phyloP scores from a whole-genome alignment of 2,888 invertebrate species.

The Ephialtes manifestator region DNA sequence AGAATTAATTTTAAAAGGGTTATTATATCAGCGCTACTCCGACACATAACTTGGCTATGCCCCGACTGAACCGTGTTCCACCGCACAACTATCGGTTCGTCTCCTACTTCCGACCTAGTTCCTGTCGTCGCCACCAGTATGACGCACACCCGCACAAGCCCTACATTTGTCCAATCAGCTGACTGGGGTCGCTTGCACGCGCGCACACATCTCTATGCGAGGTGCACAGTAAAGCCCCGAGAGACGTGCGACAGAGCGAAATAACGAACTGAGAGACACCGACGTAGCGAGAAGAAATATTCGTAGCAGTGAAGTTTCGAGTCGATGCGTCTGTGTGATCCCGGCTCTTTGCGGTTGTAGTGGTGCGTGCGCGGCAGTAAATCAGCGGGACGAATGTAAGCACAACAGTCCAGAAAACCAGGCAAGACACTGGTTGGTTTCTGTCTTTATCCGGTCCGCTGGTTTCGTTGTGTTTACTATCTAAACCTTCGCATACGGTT shows the following conservation, averaged over 20 bases:
- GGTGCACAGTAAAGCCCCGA: neutral
- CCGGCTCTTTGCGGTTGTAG: neutral
- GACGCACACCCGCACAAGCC: slow-evolving; percentile 56
- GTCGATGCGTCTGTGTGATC: neutral
- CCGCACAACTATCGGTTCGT: slow-evolving; percentile 39
- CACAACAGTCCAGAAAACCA: slow-evolving; percentile 30
- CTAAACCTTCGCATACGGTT: neutral
- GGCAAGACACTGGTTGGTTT: slow-evolving; percentile 8
- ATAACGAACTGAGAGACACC: slow-evolving; percentile 24
- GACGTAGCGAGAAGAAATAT: slow-evolving; percentile 41
- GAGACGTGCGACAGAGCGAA: slow-evolving; percentile 23
- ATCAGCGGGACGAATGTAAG: slow-evolving; percentile 17
- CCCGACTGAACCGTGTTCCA: slow-evolving; percentile 4
- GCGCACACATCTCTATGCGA: slow-evolving; percentile 14
- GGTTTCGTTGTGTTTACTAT: neutral
- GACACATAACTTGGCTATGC: neutral
- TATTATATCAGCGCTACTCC: neutral
- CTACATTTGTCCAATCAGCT: slow-evolving; percentile 66
- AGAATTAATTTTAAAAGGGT: neutral
- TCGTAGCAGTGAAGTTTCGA: slow-evolving; percentile 46
- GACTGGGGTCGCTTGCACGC: slow-evolving; percentile 48
- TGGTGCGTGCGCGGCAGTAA: slow-evolving; percentile 15
- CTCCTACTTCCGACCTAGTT: slow-evolving; percentile 68
- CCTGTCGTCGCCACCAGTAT: slow-evolving; percentile 59
- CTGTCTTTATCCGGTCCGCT: slow-evolving; percentile 17